phyloP scores from a whole-genome alignment of 2,113 vertebrate genomes.

The Camarhynchus parvulus region DNA sequence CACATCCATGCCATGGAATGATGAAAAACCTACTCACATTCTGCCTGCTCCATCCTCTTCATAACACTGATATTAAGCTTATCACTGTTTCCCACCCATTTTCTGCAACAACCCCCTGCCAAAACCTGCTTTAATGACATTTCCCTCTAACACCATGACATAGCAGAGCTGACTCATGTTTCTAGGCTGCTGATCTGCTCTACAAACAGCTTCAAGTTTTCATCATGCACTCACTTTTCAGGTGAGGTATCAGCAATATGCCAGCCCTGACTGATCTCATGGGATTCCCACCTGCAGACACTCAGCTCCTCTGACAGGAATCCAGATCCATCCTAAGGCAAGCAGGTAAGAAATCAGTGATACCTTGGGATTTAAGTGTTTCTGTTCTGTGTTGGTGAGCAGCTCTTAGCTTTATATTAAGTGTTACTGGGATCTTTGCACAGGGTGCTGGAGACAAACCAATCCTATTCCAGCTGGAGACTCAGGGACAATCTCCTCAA shows the following conservation, averaged over 20 bases:
- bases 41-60: background rate
- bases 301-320: background rate
- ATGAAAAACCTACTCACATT: background rate
- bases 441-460: background rate
- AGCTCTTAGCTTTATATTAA: background rate
- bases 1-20: background rate
- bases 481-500: background rate
- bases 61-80: background rate
- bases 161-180: background rate
- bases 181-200: background rate
- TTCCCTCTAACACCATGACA: background rate
- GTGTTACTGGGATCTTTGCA: background rate
- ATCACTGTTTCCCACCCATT: background rate
- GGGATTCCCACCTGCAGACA: background rate
- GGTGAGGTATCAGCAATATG: background rate
- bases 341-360: background rate
- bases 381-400: background rate
- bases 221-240: background rate
- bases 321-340: background rate
- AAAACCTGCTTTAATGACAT: background rate
- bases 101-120: accelerated
- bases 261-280: background rate
- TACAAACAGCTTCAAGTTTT: background rate
- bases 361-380: background rate
- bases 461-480: background rate